Percentiles rank a stretch among this genome's conserved stretches.
Conservation (phyloP, 2,113 vertebrate genomes). For the Eudorcas thomsonii region DNA sequence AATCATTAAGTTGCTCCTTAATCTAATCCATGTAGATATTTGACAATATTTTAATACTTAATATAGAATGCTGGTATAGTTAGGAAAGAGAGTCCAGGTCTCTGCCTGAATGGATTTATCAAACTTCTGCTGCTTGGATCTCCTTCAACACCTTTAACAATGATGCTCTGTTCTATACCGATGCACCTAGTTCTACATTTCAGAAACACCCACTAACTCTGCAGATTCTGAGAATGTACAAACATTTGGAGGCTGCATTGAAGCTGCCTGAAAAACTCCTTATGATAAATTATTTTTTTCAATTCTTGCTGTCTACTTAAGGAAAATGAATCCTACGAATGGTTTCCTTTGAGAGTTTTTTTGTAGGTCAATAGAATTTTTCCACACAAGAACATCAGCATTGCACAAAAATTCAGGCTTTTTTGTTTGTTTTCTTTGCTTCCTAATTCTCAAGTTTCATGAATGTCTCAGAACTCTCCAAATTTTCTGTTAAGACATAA, state of each 20-base stretch:
- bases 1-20: background rate
- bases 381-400: background rate
- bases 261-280: background rate
- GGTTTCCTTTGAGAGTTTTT: background rate
- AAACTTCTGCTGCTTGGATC: background rate
- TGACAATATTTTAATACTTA: background rate
- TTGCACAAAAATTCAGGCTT: background rate
- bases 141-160: background rate
- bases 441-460: background rate
- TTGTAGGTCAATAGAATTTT: background rate
- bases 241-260: background rate
- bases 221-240: background rate
- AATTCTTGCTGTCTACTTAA: background rate
- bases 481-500: background rate
- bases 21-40: background rate
- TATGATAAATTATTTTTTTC: background rate
- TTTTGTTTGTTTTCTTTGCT: background rate
- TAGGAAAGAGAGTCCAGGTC: background rate
- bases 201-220: background rate
- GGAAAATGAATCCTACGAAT: background rate
- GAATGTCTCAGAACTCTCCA: background rate
- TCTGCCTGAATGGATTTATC: background rate
- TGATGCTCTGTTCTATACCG: background rate
- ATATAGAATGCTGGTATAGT: background rate
- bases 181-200: background rate